Conservation (phyloP, 2,797 vertebrate genomes). For the Lepus oiostolus region DNA sequence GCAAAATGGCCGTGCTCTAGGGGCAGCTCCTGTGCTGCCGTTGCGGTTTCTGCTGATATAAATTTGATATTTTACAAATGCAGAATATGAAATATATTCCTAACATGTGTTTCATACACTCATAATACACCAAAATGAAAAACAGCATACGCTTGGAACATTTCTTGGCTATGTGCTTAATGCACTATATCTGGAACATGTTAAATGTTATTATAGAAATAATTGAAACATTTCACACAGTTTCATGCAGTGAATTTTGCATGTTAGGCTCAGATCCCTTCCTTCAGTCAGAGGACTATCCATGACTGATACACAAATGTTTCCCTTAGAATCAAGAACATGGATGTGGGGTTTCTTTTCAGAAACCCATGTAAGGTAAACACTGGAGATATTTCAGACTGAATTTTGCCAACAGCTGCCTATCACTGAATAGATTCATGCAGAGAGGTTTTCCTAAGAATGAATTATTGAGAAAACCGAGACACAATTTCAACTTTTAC, state of each 20-base stretch:
- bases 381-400: constrained; percentile 43
- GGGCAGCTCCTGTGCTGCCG: constrained; percentile 85
- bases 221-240: constrained; percentile 92
- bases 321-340: constrained; percentile 55
- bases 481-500: not conserved
- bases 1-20: constrained; percentile 80
- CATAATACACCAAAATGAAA: constrained; percentile 90
- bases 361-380: constrained; percentile 59
- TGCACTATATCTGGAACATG: constrained; percentile 88
- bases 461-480: constrained; percentile 2
- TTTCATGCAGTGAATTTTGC: constrained; percentile 76
- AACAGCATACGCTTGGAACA: constrained; percentile 87
- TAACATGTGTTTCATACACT: constrained; percentile 90
- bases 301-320: constrained; percentile 42
- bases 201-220: constrained; percentile 91
- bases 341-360: not conserved
- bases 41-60: constrained; percentile 90
- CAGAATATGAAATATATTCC: constrained; percentile 90
- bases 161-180: constrained; percentile 87
- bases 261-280: constrained; percentile 57
- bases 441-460: constrained; percentile 38
- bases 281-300: not conserved
- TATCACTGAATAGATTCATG: constrained; percentile 23
- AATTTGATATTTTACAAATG: constrained; percentile 91
- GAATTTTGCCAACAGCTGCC: constrained; percentile 34